Evolutionary conservation across 1,140 invertebrate species (phyloP), one percentile per base, ranked within the genome.

Genomic region (Homalodisca vitripennis): DNA sequence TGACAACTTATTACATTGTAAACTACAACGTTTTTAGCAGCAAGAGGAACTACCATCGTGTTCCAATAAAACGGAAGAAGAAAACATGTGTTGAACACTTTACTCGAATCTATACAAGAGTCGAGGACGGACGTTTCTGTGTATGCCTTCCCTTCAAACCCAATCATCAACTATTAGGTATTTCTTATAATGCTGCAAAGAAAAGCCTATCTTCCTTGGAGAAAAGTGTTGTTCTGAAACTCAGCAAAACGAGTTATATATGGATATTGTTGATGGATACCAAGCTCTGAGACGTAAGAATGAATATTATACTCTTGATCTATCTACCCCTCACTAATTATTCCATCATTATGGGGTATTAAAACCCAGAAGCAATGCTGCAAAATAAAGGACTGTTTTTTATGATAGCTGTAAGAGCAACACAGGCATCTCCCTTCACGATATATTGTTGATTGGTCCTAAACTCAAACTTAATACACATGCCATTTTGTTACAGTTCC

Each of bases 391-490:
- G 60, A 63, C 68, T 26, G 70, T 73, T 1, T 74, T 72, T 29
- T 64, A 74, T 57, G 71, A 67, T 46, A 32, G 31, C 27, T 26
- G 31, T 3, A 71, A 69, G 32, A 70, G 70, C 2, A 32, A 32
- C 13, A 20, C 30, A n/a, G 55, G 51, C 3, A 60, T 30, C 1
- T 73, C 67, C 14, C 63, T 74, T 3, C 73, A 74, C 51, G 68
- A 71, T 17, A 67, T 69, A 14, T 31, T 74, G 29, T 62, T 63
- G n/a, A 1, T 67, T 1, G 72, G 70, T 22, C 69, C 68, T 0
- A 70, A 72, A 13, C 65, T 78, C 26, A 74, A 78, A 57, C 72
- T 60, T 53, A 74, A 77, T 29, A 31, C 76, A 13, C 48, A 62
- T 32, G 63, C 57, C n/a, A 57, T 74, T 31, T 20, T 68, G 17